Evolutionary conservation across 2,113 vertebrate genomes (phyloP).

Genomic region (Microtus richardsoni): DNA sequence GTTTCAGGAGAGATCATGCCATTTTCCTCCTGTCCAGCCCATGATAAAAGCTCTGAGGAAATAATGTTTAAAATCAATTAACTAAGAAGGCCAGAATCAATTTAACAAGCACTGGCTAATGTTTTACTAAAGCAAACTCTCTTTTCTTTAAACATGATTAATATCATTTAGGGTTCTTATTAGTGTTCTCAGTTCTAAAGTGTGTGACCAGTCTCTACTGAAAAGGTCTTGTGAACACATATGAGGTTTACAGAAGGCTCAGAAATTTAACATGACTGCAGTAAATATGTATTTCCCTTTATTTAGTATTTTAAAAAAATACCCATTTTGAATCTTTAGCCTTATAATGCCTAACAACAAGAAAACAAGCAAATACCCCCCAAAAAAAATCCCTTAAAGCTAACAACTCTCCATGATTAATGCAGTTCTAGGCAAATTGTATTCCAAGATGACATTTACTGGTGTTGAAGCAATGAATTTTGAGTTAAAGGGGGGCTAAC

Average conservation of each 20-base stretch:
- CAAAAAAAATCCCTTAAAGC: conserved; percentile 73
- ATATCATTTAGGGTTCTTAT: conserved; percentile 73
- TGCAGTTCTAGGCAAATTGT: conserved; percentile 77
- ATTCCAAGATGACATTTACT: conserved; percentile 62
- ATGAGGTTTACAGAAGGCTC: conserved; percentile 61
- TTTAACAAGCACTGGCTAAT: conserved; percentile 76
- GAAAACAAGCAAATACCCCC: neutral
- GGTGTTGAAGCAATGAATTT: conserved; percentile 64
- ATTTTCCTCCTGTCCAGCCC: conserved; percentile 15
- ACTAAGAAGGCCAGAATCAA: conserved; percentile 77
- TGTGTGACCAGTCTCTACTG: conserved; percentile 61
- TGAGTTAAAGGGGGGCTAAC: conserved; percentile 20
- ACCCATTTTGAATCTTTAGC: conserved; percentile 71
- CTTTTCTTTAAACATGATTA: conserved; percentile 72
- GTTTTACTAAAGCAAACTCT: conserved; percentile 70
- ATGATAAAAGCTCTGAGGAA: conserved; percentile 76
- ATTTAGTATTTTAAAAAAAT: conserved; percentile 75
- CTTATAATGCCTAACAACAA: conserved; percentile 71
- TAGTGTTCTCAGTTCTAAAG: conserved; percentile 68
- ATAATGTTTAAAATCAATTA: conserved; percentile 79
- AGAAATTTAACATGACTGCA: conserved; percentile 54
- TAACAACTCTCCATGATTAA: conserved; percentile 73
- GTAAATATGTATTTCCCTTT: conserved; percentile 69
- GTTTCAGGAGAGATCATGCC: conserved; percentile 55
- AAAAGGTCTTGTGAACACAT: conserved; percentile 54